A percentile compares a stretch with the other conserved stretches of the same genome.
Conservation (phyloP, 1,140 invertebrate genomes). For the Drosophila albomicans region DNA sequence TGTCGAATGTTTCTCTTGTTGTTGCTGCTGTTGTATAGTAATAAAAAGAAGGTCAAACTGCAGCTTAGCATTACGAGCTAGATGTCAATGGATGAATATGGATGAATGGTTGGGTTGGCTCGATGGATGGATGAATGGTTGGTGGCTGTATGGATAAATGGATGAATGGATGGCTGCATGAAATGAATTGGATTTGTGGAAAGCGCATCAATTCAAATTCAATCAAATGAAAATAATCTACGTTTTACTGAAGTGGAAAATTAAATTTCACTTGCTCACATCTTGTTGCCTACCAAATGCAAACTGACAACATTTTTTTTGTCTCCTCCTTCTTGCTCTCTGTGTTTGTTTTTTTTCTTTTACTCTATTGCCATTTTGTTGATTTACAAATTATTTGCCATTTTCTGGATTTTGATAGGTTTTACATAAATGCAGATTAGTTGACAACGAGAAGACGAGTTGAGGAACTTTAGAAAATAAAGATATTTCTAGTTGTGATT, state of each 20-base stretch:
- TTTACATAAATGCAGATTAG: neutral
- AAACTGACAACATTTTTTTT: slow-evolving; percentile 20
- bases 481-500: neutral
- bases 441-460: neutral
- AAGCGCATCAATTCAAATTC: slow-evolving; percentile 53
- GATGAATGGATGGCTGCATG: slow-evolving; percentile 13
- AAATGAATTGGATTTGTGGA: slow-evolving; percentile 40
- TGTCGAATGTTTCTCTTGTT: neutral
- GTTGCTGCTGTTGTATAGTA: neutral
- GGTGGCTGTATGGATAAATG: slow-evolving; percentile 18
- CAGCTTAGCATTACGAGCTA: slow-evolving; percentile 29
- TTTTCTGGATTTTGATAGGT: neutral
- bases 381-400: slow-evolving; percentile 6
- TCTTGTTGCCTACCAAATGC: slow-evolving; percentile 26
- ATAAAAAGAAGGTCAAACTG: slow-evolving; percentile 62
- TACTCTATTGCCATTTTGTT: neutral
- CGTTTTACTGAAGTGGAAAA: slow-evolving; percentile 48
- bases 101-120: slow-evolving; percentile 14
- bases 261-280: slow-evolving; percentile 25
- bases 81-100: slow-evolving; percentile 14
- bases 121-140: slow-evolving; percentile 7
- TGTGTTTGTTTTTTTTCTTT: no score
- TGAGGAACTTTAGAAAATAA: neutral
- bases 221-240: slow-evolving; percentile 60
- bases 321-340: neutral